Base-by-base conservation (phyloP, 2,113 vertebrate species). In the Eleginops maclovinus region DNA sequence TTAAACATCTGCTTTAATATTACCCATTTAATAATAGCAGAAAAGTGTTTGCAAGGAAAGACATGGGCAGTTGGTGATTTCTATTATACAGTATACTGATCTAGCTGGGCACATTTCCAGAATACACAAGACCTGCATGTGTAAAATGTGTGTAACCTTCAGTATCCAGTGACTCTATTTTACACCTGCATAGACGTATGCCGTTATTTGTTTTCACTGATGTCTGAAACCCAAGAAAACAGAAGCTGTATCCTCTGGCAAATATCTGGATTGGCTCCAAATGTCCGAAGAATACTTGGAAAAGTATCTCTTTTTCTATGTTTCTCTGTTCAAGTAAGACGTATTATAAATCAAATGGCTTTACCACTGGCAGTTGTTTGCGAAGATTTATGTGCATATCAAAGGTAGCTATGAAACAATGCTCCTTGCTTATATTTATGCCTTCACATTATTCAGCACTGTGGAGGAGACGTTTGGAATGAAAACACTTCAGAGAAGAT, bases 321-420 rank as follows among this genome's bases (percentile, higher is more conserved):
- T 49, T 17, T 46, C 17, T 60, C 4, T n/a, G 5, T 46, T 31
- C 31, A 15, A 62, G 4, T 65, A 43, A 53, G 24, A 71, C 47
- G 17, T n/a, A 12, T 61, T 65, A 40, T 66, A 40, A 69, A 81
- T 77, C 47, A 66, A 28, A 46, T 28, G 4, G 31, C 73, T 49
- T 9, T 15, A 19, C 46, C 7, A 3, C 63, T 47, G 55, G 56
- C 56, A 43, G 55, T 44, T 59, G n/a, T 82, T 80, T 68, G 49
- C 17, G 2, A n/a, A 62, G n/a, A 41, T 26, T 68, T 47, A 51
- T 67, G 50, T 65, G 63, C 55, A 62, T 46, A 72, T 62, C 12
- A 54, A 67, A 60, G 40, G 60, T 46, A 3, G 24, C 51, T 47
- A 68, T 55, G 28, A 67, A 49, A 61, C 41, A 62, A 15, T 16